A percentile compares a stretch with the other conserved stretches of the same genome.
These are phyloP conservation scores for Parambassis ranga DNA, from an alignment of 2,797 vertebrate genomes.

Conservation along the genomic window DNA sequence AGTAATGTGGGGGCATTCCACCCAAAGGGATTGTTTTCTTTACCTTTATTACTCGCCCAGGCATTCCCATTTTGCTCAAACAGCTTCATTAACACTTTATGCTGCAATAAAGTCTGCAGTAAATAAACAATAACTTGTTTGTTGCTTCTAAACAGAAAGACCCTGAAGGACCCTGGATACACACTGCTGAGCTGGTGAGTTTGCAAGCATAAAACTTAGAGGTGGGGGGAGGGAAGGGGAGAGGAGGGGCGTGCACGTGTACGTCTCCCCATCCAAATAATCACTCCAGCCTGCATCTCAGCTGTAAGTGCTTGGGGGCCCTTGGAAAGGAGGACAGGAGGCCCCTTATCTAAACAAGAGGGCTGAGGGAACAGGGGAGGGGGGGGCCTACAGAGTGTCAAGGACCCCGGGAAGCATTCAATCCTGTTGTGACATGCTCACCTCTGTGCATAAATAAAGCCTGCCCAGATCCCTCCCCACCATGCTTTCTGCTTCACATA, in stretches of 20 bases:
- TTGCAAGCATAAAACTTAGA: conserved; percentile 23
- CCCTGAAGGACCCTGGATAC: conserved; percentile 1
- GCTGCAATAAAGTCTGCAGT: conserved; percentile 33
- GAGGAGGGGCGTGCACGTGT: conserved; percentile 41
- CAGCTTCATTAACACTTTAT: conserved; percentile 39
- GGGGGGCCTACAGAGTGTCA: conserved; percentile 47
- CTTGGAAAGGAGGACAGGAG: conserved; percentile 37
- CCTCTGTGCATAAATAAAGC: conserved; percentile 52
- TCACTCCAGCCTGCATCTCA: conserved; percentile 67
- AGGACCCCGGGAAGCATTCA: conserved; percentile 72
- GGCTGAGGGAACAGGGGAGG: conserved; percentile 25
- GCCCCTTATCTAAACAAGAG: conserved; percentile 68
- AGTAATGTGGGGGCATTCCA: background rate
- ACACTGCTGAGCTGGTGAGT: conserved; percentile 54
- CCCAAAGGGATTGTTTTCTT: conserved; percentile 2
- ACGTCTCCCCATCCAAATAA: conserved; percentile 61
- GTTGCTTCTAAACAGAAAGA: conserved; percentile 19
- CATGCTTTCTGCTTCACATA: conserved; percentile 32
- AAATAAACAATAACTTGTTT: conserved; percentile 44
- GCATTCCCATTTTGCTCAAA: conserved; percentile 23
- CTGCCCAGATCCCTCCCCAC: conserved; percentile 23
- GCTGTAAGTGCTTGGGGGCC: conserved; percentile 61
- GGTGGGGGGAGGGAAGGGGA: background rate
- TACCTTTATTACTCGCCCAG: conserved; percentile 23
- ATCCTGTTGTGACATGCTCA: conserved; percentile 72